Percentiles rank a stretch among this genome's conserved stretches.
These are phyloP conservation scores for Eueremaeus valkanovi DNA, from an alignment of 2,888 invertebrate genomes.

Conservation along the genomic window DNA sequence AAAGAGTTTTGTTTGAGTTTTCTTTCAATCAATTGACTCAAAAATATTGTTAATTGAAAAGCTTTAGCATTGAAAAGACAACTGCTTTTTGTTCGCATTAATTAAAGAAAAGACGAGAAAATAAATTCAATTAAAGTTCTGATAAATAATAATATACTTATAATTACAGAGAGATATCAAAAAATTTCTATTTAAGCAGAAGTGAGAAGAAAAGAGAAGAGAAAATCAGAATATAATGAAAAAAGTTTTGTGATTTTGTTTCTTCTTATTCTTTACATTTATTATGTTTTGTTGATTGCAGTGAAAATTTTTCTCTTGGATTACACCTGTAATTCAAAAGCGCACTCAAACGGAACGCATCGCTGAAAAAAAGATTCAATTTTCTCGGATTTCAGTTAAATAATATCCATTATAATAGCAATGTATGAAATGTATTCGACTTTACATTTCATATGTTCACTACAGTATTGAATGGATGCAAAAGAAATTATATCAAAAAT, in stretches of 20 bases:
- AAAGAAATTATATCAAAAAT: conserved; percentile 16
- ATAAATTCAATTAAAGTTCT: too few species aligned
- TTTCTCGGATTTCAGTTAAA: conserved; percentile 10
- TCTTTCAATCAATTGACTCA: background rate
- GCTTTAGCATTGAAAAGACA: too few species aligned
- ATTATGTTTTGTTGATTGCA: background rate
- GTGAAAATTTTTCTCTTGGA: background rate
- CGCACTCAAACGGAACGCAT: background rate
- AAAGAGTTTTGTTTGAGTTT: background rate
- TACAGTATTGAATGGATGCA: background rate
- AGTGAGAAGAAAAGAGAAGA: background rate
- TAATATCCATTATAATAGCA: background rate
- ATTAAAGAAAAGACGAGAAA: too few species aligned
- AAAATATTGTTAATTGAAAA: too few species aligned
- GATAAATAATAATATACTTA: too few species aligned
- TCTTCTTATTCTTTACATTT: background rate
- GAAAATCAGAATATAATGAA: background rate
- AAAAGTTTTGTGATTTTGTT: background rate
- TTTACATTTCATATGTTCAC: too few species aligned
- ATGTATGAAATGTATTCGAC: background rate
- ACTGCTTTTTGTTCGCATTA: too few species aligned
- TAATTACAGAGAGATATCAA: background rate
- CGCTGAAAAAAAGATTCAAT: conserved; percentile 9
- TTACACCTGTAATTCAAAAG: conserved; percentile 8
- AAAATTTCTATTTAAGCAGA: background rate